Evolutionary conservation across 1,140 invertebrate genomes (phyloP), one percentile per base, ranked within the genome.

Genomic region (Euwallacea similis): DNA sequence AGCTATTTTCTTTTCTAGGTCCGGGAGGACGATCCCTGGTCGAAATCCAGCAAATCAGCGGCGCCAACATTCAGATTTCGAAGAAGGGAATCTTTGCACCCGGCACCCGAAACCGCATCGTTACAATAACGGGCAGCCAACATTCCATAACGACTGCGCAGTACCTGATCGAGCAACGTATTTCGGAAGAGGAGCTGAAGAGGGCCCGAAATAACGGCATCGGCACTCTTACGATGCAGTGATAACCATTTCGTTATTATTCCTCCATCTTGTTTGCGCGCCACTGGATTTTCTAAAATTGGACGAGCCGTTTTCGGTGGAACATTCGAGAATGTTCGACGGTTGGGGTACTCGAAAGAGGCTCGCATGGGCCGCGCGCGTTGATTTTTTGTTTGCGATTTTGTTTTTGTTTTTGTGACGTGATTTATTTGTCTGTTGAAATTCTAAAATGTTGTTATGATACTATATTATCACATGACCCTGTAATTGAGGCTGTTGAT

Each of bases 11-110:
- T 58, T 67, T 74, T 77, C 44, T 82, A 89, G 89, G 89, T 84
- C 96, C 94, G 77, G 95, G 95, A 80, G 97, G 96, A 73, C 92
- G 95, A 84, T 93, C 93, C 81, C 89, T 98, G 80, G 92, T 97
- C 79, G 96, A 98, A 88, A 96, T 98, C 84, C 96, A 98, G 86
- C 93, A 97, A 84, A 88, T 93, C 82, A 97, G 93, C 82, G 95
- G 95, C 82, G 95, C 96, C 81, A 97, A 93, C 85, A 96, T 98
- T 84, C 96, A 98, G 87, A 98, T 98, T 83, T 97, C 95, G 76
- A 98, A 98, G 88, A 98, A 98, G 86, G 96, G 96, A 80, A 94
- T 94, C 79, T 98, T 95, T 86, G 94, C 94, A 78, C 95, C 96
- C 75, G 95, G 96, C 82, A 97, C 95, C 72, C 92, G 95, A 82